Base-by-base conservation (phyloP, 1,140 invertebrate genomes). In the Drosophila prosaltans region DNA sequence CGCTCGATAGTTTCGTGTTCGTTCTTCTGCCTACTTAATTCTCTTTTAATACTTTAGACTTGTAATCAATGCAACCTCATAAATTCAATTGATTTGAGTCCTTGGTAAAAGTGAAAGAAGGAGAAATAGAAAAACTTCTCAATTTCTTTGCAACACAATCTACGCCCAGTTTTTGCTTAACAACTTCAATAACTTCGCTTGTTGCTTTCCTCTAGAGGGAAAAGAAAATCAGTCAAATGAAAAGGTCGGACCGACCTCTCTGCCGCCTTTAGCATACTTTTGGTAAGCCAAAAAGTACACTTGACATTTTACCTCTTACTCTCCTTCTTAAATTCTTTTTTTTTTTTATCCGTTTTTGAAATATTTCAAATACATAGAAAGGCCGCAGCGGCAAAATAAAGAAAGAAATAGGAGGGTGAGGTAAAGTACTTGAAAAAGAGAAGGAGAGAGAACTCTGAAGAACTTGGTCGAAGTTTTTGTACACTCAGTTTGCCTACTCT, bases 281-380 rank as follows among this genome's bases (percentile, higher is more conserved):
- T 78, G 54, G 61, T 65, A 75, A 81, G 78, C 82, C 75, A 86
- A 79, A 85, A 79, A 79, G 82, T 78, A 79, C 63, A 79, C 82
- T 86, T 88, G 83, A 76, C 82, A 86, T 86, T 86, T 79, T 72
- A 21, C 24, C 45, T 51, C 45, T 51, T 24, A 51, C 45, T 51
- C 45, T 24, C 21, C 61, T 78, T 45, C 32, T 48, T 48, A 36
- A 36, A 9, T 67, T 72, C 60, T 48, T 65, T 66, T 32, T 43
- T 32, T 43, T 41, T 40, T 61, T 69, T 65, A 16, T 16, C 16
- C 16, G 16, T 65, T 82, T 81, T 55, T 66, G 68, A 78, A 86
- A 72, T 82, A 85, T 78, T 76, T 81, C 41, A 86, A 86, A 86
- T 78, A 65, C 68, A 59, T 72, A 67, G 69, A 66, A 77, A 69